phyloP scores from a whole-genome alignment of 2,113 vertebrate genomes.

The Gobio gobio region DNA sequence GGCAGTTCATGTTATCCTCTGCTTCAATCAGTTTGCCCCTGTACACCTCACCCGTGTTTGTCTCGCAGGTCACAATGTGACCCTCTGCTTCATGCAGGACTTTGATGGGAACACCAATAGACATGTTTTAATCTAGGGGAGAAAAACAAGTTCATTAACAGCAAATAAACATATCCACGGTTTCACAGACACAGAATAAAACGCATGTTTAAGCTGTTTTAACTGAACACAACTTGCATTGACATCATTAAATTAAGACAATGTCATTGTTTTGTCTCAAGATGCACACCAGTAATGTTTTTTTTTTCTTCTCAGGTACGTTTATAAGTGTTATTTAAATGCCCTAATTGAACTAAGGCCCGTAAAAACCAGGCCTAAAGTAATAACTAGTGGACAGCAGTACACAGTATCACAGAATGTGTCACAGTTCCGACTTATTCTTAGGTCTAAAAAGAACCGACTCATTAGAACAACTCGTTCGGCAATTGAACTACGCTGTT shows the following conservation, averaged over 20 bases:
- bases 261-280: no score
- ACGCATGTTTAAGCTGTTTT: no score
- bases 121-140: conserved; percentile 77
- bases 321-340: no score
- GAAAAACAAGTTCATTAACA: not conserved
- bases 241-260: no score
- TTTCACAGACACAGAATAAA: no score
- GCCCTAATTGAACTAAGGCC: no score
- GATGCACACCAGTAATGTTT: no score
- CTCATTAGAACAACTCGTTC: not conserved
- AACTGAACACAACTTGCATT: no score
- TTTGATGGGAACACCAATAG: conserved; percentile 95
- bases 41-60: conserved; percentile 95
- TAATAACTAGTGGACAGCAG: not conserved
- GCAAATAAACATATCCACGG: not conserved
- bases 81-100: conserved; percentile 98
- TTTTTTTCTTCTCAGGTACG: no score
- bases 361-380: no score
- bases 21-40: conserved; percentile 96
- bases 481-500: not conserved
- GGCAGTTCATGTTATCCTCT: conserved; percentile 99
- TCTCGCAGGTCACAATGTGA: conserved; percentile 97
- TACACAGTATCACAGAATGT: not conserved
- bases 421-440: no score
- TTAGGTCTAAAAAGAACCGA: not conserved